Evolutionary conservation across 2,797 vertebrate genomes (phyloP).

Genomic region (Thunnus albacares): DNA sequence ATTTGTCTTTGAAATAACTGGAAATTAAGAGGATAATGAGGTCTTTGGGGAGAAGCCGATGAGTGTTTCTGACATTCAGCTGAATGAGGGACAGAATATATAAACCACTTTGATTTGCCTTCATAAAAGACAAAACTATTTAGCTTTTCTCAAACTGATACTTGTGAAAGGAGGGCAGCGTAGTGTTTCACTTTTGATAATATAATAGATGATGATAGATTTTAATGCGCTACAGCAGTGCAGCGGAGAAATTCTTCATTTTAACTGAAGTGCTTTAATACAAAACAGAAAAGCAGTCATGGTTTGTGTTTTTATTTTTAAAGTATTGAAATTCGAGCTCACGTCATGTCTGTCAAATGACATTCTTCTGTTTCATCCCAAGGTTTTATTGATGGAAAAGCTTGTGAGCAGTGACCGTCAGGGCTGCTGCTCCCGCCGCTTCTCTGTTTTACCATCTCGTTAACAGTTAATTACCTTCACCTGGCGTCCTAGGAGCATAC

Average conservation of each 20-base stretch:
- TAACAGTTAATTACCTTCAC: slow-evolving; percentile 44
- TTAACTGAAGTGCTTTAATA: too few relatives aligned
- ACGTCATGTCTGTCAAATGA: not conserved
- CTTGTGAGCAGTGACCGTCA: not conserved
- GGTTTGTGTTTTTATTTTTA: too few relatives aligned
- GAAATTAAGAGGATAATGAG: slow-evolving; percentile 85
- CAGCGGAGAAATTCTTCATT: not conserved
- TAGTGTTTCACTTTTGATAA: slow-evolving; percentile 28
- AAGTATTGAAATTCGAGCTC: not conserved
- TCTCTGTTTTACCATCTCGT: slow-evolving; percentile 9
- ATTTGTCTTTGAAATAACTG: slow-evolving; percentile 83
- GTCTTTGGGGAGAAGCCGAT: slow-evolving; percentile 73
- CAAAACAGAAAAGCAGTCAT: not conserved
- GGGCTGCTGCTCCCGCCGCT: not conserved
- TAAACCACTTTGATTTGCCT: slow-evolving; percentile 62
- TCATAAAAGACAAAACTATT: slow-evolving; percentile 46
- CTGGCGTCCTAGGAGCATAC: slow-evolving; percentile 28
- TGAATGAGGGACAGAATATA: slow-evolving; percentile 67
- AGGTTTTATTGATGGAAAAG: not conserved
- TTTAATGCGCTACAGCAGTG: not conserved
- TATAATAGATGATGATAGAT: slow-evolving; percentile 10
- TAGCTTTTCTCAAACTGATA: slow-evolving; percentile 22
- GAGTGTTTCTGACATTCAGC: slow-evolving; percentile 69
- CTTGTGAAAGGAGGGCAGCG: slow-evolving; percentile 31
- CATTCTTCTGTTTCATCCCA: not conserved